Evolutionary conservation across 2,797 vertebrate genomes (phyloP).

Genomic region (Bryconaethiops microstoma): DNA sequence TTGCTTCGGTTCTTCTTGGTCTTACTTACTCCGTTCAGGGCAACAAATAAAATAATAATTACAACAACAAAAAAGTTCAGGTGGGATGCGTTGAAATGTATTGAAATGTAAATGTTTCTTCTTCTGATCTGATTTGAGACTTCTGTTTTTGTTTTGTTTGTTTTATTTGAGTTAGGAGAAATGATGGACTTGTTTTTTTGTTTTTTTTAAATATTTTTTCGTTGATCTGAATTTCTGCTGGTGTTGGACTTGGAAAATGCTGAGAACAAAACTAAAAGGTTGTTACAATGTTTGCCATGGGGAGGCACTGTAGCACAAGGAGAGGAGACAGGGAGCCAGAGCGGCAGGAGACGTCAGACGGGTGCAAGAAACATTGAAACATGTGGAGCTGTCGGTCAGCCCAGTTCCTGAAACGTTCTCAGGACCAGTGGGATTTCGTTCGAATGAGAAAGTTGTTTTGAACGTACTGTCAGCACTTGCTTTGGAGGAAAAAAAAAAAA

Average conservation of each 20-base stretch:
- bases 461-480: conserved; percentile 59
- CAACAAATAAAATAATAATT: conserved; percentile 32
- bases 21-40: conserved; percentile 51
- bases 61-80: conserved; percentile 21
- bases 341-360: conserved; percentile 37
- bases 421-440: conserved; percentile 11
- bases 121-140: conserved; percentile 57
- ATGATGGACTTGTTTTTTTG: conserved; percentile 48
- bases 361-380: conserved; percentile 31
- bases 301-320: conserved; percentile 77
- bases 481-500: conserved; percentile 41
- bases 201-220: conserved; percentile 25
- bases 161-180: conserved; percentile 45
- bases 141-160: conserved; percentile 40
- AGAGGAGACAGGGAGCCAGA: conserved; percentile 50
- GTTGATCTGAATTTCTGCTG: conserved; percentile 63
- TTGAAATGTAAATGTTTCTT: conserved; percentile 48
- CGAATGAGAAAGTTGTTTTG: conserved; percentile 44
- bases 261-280: conserved; percentile 59
- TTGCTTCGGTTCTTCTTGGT: conserved; percentile 58
- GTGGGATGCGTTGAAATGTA: conserved; percentile 42
- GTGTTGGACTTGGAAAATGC: conserved; percentile 60
- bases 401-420: neutral
- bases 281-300: conserved; percentile 72
- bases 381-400: neutral